Evolutionary conservation across 2,797 vertebrate genomes (phyloP), one percentile per base, ranked within the genome.

Genomic region (Dendrocincla fuliginosa): DNA sequence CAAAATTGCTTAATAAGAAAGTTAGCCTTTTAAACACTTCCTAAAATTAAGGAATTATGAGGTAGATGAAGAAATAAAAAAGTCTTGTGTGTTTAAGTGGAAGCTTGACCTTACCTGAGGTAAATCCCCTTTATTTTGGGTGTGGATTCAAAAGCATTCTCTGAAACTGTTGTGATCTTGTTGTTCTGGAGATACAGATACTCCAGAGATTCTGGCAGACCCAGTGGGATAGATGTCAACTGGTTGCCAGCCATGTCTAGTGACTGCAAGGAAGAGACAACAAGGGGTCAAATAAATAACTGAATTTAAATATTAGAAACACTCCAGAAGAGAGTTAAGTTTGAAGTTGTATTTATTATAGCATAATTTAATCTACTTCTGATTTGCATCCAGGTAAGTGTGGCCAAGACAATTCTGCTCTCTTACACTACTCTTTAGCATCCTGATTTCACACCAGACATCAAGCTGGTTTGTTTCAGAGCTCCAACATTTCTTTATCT

Each of bases 121-220:
- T 98, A 99, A 98, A 99, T 98, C 71, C 99, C 98, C 96, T 99
- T 99, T 96, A 99, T 99, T 84, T 99, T 99, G 50, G 99, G 99
- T 4, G 99, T 99, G 77, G 98, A 98, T 94, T 99, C 98, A 70
- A 99, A 99, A 37, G 98, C 98, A 12, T 98, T 97, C 53, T 98
- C 98, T 2, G 98, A 97, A 85, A 99, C 90, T 0, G 87, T 96
- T 77, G 98, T 98, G 89, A 99, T 99, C 95, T 98, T 98, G 96
- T 99, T 99, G 94, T 98, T 98, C 96, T 99, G 99, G 88, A 99
- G 98, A 94, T 99, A 98, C 24, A 99, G 97, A 84, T 99, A 99
- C 85, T 99, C 99, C 13, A 99, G 97, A 32, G 98, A 98, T 95
- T 98, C 98, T 0, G 99, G 99, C 84, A 99, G 98, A 96, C 98